A percentile compares a stretch with the other conserved stretches of the same genome.
Evolutionary conservation across 2,888 invertebrate genomes (phyloP).

Genomic region (Notodonta ziczac): DNA sequence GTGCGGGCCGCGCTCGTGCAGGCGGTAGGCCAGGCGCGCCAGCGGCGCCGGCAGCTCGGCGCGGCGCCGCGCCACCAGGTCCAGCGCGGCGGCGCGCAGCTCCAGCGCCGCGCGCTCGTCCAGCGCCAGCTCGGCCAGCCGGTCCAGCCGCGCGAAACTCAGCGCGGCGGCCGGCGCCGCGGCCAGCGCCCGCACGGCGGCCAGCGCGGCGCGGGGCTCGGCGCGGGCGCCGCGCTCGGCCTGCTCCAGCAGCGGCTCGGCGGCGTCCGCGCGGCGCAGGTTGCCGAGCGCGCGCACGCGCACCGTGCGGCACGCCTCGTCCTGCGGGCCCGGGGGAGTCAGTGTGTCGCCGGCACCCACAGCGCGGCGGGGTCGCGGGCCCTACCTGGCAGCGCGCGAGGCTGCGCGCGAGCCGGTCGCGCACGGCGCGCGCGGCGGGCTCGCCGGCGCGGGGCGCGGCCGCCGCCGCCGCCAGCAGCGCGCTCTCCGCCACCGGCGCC

Average conservation of each 20-base stretch:
- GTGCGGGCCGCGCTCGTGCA: constrained; percentile 37
- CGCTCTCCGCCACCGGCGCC: constrained; percentile 39
- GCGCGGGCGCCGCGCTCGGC: constrained; percentile 33
- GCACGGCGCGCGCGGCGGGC: constrained; percentile 34
- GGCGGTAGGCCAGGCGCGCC: constrained; percentile 31
- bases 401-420: constrained; percentile 23
- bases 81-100: constrained; percentile 58
- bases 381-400: constrained; percentile 43
- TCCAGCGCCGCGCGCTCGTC: constrained; percentile 38
- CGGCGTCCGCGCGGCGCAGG: constrained; percentile 53
- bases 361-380: neutral
- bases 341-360: neutral
- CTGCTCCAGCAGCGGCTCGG: constrained; percentile 48
- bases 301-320: constrained; percentile 46
- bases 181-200: constrained; percentile 33
- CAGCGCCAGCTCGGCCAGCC: constrained; percentile 35
- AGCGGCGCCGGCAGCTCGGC: constrained; percentile 37
- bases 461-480: constrained; percentile 15
- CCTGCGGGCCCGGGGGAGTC: constrained; percentile 21
- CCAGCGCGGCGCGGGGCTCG: constrained; percentile 42
- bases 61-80: constrained; percentile 42
- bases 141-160: constrained; percentile 27
- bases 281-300: constrained; percentile 58
- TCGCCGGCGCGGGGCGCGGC: constrained; percentile 19
- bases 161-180: constrained; percentile 25